These are phyloP conservation scores for Mnemiopsis leidyi DNA, from an alignment of 37 sponge, comb jelly and placozoan species.

Conservation along the genomic window DNA sequence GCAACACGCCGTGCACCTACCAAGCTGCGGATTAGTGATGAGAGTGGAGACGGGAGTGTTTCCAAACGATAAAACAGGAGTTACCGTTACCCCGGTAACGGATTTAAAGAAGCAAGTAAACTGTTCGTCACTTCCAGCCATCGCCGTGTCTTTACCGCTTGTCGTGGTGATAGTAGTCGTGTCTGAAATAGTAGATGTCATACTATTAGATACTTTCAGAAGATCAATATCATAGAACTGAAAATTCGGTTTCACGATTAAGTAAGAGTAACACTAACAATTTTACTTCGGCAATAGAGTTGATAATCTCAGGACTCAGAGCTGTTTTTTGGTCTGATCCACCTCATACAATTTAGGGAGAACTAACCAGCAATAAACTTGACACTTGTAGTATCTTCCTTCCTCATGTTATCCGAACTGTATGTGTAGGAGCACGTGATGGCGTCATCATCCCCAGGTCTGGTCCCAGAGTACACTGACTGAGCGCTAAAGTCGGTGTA, in stretches of 20 bases:
- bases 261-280: no score
- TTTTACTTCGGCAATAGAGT: no score
- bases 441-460: neutral
- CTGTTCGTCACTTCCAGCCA: neutral
- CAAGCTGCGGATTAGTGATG: neutral
- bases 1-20: no score
- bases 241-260: no score
- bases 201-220: no score
- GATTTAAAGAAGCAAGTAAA: neutral
- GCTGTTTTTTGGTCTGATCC: no score
- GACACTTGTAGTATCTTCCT: neutral
- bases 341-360: no score
- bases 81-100: neutral
- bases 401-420: neutral
- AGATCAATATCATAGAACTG: no score
- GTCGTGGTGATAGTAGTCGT: neutral
- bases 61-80: neutral
- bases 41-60: neutral
- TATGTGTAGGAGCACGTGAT: conserved; percentile 6
- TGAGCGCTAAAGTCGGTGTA: neutral
- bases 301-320: no score
- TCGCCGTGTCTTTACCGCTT: neutral
- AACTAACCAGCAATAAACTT: neutral
- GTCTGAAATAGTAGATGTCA: neutral
- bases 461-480: neutral